Conservation (phyloP, 2,888 invertebrate species). For the Leptogaster cylindrica region DNA sequence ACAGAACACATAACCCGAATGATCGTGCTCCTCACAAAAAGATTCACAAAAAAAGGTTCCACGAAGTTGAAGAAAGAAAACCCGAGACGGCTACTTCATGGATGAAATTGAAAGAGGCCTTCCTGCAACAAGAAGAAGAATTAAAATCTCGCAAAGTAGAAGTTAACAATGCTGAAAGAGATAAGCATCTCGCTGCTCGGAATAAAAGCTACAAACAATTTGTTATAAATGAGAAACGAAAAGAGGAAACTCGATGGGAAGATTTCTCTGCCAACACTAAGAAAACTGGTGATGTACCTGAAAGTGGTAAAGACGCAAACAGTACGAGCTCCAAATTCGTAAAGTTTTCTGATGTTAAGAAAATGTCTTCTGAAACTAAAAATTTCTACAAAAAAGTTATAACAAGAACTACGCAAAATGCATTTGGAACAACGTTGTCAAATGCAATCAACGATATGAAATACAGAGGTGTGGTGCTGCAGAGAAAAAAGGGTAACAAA, state of each 20-base stretch:
- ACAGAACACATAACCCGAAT: too few relatives aligned
- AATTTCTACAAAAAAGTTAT: not conserved
- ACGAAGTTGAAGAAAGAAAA: too few relatives aligned
- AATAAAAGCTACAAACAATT: constrained; percentile 53
- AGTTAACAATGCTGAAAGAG: constrained; percentile 44
- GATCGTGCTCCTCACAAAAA: too few relatives aligned
- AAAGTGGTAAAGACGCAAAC: too few relatives aligned
- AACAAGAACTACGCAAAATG: not conserved
- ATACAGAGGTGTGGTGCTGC: not conserved
- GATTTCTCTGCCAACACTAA: constrained; percentile 47
- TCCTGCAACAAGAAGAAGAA: constrained; percentile 10
- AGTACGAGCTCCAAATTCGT: too few relatives aligned
- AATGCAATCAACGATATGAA: not conserved
- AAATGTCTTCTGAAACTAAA: not conserved
- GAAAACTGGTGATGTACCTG: constrained; percentile 44
- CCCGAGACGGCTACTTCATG: not conserved
- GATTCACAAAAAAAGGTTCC: too few relatives aligned
- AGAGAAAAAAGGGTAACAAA: not conserved
- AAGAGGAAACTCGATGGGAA: constrained; percentile 54
- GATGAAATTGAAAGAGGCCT: constrained; percentile 23
- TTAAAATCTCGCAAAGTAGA: not conserved
- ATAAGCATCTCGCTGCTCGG: constrained; percentile 50
- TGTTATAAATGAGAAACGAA: constrained; percentile 52
- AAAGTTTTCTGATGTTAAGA: too few relatives aligned
- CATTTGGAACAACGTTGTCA: not conserved